A percentile compares a stretch with the other conserved stretches of the same genome.
phyloP scores from a whole-genome alignment of 2,113 vertebrate species.

The Chitala chitala region DNA sequence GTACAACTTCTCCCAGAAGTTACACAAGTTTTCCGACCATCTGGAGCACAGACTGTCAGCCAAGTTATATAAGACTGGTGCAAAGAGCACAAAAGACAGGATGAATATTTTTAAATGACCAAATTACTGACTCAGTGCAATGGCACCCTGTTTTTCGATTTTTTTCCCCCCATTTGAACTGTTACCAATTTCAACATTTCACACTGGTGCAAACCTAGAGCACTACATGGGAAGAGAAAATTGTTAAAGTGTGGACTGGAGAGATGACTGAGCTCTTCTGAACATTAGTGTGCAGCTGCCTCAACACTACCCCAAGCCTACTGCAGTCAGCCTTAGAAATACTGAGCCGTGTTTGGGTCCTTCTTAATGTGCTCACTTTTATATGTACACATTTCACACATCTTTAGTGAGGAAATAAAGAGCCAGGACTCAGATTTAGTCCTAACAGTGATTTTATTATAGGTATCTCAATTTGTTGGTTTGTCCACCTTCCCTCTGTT shows the following conservation, averaged over 20 bases:
- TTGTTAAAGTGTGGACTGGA: not conserved
- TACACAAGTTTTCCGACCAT: not conserved
- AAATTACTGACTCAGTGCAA: not conserved
- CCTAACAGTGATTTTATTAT: slow-evolving; percentile 10
- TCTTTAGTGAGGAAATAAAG: not conserved
- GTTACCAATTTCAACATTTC: too few relatives aligned
- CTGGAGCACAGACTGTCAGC: not conserved
- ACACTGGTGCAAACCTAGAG: too few relatives aligned
- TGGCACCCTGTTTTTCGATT: too few relatives aligned
- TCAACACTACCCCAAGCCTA: too few relatives aligned
- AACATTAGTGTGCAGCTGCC: too few relatives aligned
- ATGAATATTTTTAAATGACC: not conserved
- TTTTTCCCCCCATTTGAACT: too few relatives aligned
- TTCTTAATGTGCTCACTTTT: not conserved
- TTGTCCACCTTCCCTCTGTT: not conserved
- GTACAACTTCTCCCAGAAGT: not conserved
- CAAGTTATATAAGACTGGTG: not conserved
- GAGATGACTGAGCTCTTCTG: too few relatives aligned
- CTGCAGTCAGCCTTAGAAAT: too few relatives aligned
- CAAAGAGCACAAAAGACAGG: not conserved
- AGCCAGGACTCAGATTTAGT: slow-evolving; percentile 2
- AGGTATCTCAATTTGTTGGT: not conserved
- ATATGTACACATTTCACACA: not conserved
- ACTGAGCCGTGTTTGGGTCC: too few relatives aligned
- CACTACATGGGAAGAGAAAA: not conserved